Base-by-base conservation (phyloP, 2,797 vertebrate species). In the Ctenopoma kingsleyae region DNA sequence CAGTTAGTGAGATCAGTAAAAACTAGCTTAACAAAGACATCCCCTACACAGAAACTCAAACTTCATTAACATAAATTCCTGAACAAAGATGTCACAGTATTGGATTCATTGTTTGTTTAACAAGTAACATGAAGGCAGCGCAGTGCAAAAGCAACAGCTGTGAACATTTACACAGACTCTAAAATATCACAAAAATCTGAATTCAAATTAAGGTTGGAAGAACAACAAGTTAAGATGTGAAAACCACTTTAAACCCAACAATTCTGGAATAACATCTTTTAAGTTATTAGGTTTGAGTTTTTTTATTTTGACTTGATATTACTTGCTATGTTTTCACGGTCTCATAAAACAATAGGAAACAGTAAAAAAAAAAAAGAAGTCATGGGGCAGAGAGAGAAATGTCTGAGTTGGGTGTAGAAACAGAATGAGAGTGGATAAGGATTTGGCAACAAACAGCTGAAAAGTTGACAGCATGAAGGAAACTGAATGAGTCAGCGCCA, bases 11-110 rank as follows among this genome's bases (percentile, higher is more conserved):
- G 55, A 15, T 38, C 40, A 48, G 25, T 79, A 48, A 71, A 67
- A 67, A 43, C 12, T 2, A 43, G 41, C 19, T 19, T 46, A 67
- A 73, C 41, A 71, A 58, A 25, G 56, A 57, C 51, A 52, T 74
- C 36, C 40, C 43, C 46, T 12, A 67, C 32, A 84, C 38, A 84
- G 62, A 80, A 82, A 79, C 43, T 67, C 57, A 80, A 62, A 67
- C 7, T 15, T 40, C n/a, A 63, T 48, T 48, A 57, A 59, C 9
- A 41, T 65, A 47, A 58, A 80, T 80, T 78, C 71, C 71, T 73
- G 12, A 3, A 59, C 38, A 57, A 75, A 67, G 43, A 9, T 2
- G 9, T 71, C 74, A 75, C 22, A 22, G n/a, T 20, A 8, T 8
- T 9, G n/a, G 15, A 41, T 11, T 12, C 40, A 59, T 44, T 65